Conservation (phyloP, 2,888 invertebrate genomes). For the Pedicia rivosa region DNA sequence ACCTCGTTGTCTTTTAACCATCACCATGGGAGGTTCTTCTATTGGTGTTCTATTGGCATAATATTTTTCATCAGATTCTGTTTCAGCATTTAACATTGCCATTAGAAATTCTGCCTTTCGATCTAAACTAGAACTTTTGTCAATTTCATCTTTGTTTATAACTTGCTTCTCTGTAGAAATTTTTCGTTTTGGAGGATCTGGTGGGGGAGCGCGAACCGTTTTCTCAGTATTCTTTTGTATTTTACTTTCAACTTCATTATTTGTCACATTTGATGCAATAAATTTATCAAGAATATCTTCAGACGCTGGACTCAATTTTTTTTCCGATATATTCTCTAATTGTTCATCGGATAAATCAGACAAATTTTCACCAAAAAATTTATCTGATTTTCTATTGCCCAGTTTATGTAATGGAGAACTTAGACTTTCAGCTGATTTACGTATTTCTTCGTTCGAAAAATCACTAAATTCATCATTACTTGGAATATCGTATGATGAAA, state of each 20-base stretch:
- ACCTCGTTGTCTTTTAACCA: slow-evolving; percentile 7
- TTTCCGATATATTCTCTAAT: neutral
- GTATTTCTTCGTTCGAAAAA: neutral
- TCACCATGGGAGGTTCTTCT: slow-evolving; percentile 13
- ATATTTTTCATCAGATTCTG: slow-evolving; percentile 5
- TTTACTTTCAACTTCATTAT: neutral
- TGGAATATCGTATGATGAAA: neutral
- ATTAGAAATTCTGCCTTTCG: slow-evolving; percentile 9
- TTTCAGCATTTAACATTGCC: slow-evolving; percentile 7
- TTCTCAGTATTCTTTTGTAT: neutral
- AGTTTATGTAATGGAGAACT: no score
- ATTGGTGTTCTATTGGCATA: slow-evolving; percentile 10
- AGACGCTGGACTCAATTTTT: neutral
- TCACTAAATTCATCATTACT: slow-evolving; percentile 1
- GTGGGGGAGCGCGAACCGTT: neutral
- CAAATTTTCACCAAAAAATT: slow-evolving; percentile 15
- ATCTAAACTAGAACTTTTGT: slow-evolving; percentile 8
- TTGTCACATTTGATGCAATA: neutral
- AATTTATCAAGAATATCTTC: neutral
- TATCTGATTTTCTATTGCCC: slow-evolving; percentile 15
- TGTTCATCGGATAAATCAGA: slow-evolving; percentile 13
- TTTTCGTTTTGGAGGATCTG: neutral
- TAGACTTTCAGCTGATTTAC: no score
- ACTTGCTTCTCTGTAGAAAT: slow-evolving; percentile 5
- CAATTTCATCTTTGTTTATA: slow-evolving; percentile 9